A percentile compares a stretch with the other conserved stretches of the same genome.
Conservation (phyloP, 2,797 vertebrate species). For the Lutjanus campechanus region DNA sequence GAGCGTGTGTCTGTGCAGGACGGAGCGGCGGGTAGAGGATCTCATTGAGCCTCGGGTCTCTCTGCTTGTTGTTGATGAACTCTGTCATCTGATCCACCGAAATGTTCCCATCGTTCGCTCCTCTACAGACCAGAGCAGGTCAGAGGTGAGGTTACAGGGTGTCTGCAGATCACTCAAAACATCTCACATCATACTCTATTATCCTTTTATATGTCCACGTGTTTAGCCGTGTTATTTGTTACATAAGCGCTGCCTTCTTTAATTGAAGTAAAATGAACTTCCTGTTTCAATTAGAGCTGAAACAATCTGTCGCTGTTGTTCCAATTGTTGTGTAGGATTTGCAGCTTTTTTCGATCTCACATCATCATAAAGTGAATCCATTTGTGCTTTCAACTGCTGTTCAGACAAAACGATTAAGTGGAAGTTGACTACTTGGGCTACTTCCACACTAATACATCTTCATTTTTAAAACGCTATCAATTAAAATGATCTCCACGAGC, state of each 20-base stretch:
- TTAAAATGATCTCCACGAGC: too few relatives aligned
- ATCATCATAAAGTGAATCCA: neutral
- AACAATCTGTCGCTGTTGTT: neutral
- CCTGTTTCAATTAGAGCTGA: neutral
- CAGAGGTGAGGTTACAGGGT: neutral
- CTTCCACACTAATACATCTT: too few relatives aligned
- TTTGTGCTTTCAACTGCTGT: neutral
- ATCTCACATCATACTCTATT: neutral
- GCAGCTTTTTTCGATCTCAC: neutral
- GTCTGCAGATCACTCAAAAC: neutral
- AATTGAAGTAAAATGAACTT: neutral
- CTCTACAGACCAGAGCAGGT: conserved; percentile 79
- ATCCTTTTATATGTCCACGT: neutral
- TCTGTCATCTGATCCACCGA: conserved; percentile 97
- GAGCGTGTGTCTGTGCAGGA: conserved; percentile 90
- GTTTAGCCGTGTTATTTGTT: neutral
- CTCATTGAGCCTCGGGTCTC: conserved; percentile 96
- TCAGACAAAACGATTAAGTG: neutral
- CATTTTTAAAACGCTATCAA: too few relatives aligned
- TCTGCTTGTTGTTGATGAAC: conserved; percentile 95
- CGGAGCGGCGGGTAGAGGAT: conserved; percentile 97
- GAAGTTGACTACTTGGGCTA: neutral
- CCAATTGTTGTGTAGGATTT: too few relatives aligned
- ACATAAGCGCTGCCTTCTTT: neutral
- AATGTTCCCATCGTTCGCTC: conserved; percentile 89